Percentiles rank a stretch among this genome's conserved stretches.
Conservation (phyloP, 2,888 invertebrate species). For the Adelphocoris suturalis region DNA sequence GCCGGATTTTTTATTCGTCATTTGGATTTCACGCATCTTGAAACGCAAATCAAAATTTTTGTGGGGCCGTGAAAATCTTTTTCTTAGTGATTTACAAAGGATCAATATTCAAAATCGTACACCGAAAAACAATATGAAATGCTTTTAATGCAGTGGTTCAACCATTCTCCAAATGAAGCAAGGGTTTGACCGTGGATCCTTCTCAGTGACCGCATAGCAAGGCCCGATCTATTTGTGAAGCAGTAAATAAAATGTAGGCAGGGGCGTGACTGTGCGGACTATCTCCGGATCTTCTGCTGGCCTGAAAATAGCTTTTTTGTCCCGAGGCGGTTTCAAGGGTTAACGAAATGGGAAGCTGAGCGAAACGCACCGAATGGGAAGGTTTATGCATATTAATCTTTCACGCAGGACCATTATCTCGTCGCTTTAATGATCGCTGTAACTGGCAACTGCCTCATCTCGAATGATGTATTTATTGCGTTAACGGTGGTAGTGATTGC, state of each 20-base stretch:
- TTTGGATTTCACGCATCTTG: no score
- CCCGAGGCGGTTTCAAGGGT: conserved; percentile 44
- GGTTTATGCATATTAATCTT: conserved; percentile 42
- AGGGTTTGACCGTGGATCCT: not conserved
- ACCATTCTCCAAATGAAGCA: no score
- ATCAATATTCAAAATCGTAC: no score
- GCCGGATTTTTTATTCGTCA: no score
- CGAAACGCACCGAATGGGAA: conserved; percentile 36
- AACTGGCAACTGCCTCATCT: conserved; percentile 14
- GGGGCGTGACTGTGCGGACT: conserved; percentile 50
- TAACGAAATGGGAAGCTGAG: conserved; percentile 57
- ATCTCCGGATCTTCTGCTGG: conserved; percentile 38
- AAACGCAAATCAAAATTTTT: no score
- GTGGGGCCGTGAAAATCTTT: no score
- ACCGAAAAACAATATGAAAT: no score
- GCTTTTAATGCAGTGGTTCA: no score
- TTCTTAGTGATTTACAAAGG: no score
- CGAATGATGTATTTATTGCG: conserved; percentile 32
- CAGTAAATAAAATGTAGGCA: conserved; percentile 44
- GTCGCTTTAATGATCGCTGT: conserved; percentile 31
- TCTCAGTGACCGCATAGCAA: conserved; percentile 22
- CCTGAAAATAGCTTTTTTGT: conserved; percentile 48
- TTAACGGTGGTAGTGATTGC: conserved; percentile 23
- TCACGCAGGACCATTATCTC: conserved; percentile 39
- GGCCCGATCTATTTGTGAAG: conserved; percentile 44